Percentiles rank a stretch among this genome's conserved stretches.
Conservation (phyloP, 1,140 invertebrate genomes). For the Portunus trituberculatus region DNA sequence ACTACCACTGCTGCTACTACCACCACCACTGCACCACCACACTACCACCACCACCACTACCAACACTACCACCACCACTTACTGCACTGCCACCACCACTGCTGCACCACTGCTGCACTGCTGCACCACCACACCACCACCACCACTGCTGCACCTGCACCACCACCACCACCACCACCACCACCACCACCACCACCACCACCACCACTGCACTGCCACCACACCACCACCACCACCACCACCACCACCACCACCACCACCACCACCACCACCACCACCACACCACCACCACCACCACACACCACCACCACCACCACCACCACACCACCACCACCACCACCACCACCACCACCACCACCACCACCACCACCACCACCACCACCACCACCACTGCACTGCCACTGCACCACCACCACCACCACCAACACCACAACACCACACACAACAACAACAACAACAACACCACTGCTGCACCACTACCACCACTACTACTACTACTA, state of each 20-base stretch:
- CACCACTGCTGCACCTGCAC: not conserved
- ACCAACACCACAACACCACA: not conserved
- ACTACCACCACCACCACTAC: not conserved
- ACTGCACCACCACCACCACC: too few relatives aligned
- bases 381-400: conserved; percentile 1
- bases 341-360: not conserved
- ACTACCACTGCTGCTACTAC: not conserved
- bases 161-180: not conserved
- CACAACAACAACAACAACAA: not conserved
- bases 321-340: not conserved
- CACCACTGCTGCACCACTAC: not conserved
- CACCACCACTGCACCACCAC: not conserved
- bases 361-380: not conserved
- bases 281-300: not conserved
- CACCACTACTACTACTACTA: not conserved
- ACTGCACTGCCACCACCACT: conserved; percentile 26
- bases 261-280: not conserved
- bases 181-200: not conserved
- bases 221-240: not conserved
- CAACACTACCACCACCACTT: not conserved
- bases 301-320: not conserved
- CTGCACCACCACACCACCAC: conserved; percentile 8
- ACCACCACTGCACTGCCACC: too few relatives aligned
- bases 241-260: not conserved
- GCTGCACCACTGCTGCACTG: not conserved